Conservation (phyloP, 92 coral and sea anemone genomes). For the Phymanthus crucifer region DNA sequence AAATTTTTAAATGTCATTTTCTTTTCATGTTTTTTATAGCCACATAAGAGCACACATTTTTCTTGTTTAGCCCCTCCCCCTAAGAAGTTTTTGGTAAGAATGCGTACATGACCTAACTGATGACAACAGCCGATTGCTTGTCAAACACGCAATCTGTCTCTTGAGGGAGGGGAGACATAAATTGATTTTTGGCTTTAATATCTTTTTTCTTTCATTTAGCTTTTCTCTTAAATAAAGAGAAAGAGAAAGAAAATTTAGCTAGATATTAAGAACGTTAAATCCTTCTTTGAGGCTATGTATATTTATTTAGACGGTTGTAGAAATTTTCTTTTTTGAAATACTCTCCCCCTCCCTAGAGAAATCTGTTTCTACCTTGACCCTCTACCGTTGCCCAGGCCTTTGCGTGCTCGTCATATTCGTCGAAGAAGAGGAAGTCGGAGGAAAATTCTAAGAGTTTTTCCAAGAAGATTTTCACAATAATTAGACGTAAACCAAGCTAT, state of each 20-base stretch:
- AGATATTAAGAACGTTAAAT: neutral
- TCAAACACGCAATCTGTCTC: neutral
- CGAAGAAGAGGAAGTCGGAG: neutral
- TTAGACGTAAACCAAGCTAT: neutral
- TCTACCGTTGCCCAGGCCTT: neutral
- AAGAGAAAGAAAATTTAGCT: neutral
- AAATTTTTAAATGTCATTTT: neutral
- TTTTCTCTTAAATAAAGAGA: neutral
- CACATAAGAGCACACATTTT: neutral
- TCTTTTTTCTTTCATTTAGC: neutral
- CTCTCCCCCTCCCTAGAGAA: constrained; percentile 15
- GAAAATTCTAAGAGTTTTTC: neutral
- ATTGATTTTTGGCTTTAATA: neutral
- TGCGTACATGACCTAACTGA: neutral
- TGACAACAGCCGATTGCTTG: neutral
- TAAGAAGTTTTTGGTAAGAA: neutral
- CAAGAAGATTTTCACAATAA: neutral
- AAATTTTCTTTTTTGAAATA: neutral
- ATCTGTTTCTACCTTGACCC: constrained; percentile 29
- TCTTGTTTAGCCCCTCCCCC: neutral
- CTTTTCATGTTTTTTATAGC: neutral
- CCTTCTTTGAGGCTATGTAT: neutral
- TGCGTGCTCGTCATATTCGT: neutral
- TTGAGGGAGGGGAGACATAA: neutral
- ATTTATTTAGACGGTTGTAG: neutral